Evolutionary conservation across 2,113 vertebrate genomes (phyloP).

Genomic region (Nanger granti): DNA sequence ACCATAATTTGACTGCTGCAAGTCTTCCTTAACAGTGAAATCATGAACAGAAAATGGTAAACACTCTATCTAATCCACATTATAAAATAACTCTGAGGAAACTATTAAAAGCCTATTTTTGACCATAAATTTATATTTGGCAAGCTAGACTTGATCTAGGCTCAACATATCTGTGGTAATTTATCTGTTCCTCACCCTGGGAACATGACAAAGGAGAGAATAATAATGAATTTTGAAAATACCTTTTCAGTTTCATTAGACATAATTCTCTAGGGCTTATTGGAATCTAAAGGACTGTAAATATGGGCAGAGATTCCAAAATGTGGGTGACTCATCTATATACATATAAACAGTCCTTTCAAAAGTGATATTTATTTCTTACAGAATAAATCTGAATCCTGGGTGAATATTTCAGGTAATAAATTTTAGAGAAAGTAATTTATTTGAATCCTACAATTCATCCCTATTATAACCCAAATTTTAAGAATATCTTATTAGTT

Average conservation of each 20-base stretch:
- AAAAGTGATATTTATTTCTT: slow-evolving; percentile 4
- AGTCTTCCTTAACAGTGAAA: slow-evolving; percentile 1
- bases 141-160: background rate
- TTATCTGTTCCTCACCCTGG: background rate
- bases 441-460: background rate
- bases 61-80: background rate
- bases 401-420: background rate
- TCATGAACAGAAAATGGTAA: background rate
- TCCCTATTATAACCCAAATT: background rate
- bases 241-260: background rate
- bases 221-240: slow-evolving; percentile 21
- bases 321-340: background rate
- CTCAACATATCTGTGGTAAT: background rate
- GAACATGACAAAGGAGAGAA: background rate
- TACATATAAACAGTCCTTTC: background rate
- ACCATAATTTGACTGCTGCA: background rate
- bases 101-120: background rate
- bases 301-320: background rate
- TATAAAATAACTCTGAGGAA: background rate
- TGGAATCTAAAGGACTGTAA: background rate
- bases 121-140: background rate
- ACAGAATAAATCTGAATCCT: background rate
- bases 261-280: background rate
- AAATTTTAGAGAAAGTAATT: background rate
- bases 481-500: background rate